Evolutionary conservation across 2,888 invertebrate species (phyloP).

Genomic region (Hypercompe scribonia): DNA sequence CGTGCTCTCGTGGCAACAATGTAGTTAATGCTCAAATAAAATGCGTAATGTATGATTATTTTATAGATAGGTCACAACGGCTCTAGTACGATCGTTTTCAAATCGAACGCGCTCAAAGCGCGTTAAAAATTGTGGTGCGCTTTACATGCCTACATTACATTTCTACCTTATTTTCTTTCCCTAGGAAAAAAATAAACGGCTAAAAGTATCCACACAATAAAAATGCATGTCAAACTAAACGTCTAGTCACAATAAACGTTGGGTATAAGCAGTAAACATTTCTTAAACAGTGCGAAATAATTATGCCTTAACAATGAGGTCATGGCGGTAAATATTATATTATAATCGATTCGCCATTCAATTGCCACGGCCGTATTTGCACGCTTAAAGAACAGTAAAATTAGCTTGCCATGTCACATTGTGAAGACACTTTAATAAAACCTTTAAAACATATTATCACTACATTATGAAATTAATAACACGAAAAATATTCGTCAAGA

Average conservation of each 20-base stretch:
- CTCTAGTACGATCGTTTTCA: too few species aligned
- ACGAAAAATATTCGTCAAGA: background rate
- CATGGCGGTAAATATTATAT: conserved; percentile 33
- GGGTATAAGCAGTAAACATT: background rate
- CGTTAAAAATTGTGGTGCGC: too few species aligned
- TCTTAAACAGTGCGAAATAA: conserved; percentile 17
- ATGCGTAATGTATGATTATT: too few species aligned
- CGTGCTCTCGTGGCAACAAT: too few species aligned
- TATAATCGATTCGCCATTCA: conserved; percentile 35
- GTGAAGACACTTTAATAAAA: background rate
- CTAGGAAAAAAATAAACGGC: too few species aligned
- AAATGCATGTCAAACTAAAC: background rate
- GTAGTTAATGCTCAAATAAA: too few species aligned
- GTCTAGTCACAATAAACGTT: background rate
- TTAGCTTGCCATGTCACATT: background rate
- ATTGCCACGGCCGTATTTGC: conserved; percentile 13
- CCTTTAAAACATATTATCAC: background rate
- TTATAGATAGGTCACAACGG: too few species aligned
- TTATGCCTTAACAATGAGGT: conserved; percentile 32
- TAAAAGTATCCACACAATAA: too few species aligned
- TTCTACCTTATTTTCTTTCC: too few species aligned
- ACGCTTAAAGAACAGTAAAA: conserved; percentile 9
- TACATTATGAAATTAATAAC: background rate
- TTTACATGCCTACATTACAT: too few species aligned
- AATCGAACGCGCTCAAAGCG: too few species aligned